Base-by-base conservation (phyloP, 2,888 invertebrate species). In the Frankliniella fusca region DNA sequence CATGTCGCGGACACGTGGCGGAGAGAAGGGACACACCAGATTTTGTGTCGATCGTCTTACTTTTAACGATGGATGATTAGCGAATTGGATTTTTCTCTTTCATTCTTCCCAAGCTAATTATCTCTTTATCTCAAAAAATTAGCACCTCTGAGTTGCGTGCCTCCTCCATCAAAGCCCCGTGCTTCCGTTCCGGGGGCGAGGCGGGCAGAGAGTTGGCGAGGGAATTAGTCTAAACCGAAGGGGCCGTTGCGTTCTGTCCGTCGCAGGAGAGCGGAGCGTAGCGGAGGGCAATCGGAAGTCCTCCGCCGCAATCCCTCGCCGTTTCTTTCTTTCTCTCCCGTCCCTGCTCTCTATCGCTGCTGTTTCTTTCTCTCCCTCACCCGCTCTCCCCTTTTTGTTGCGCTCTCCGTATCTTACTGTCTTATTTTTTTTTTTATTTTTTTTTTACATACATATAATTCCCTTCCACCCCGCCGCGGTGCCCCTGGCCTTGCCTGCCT, bases 151-250 rank as follows among this genome's bases (percentile, higher is more conserved):
- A 38, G 38, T 5, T 38, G 38, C 38, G 38, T 38, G 38, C 12
- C 61, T 2, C 54, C 54, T 54, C 54, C 15, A 9, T 15, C 15
- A 50, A 50, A 11, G 15, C 61, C 15, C 18, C 20, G 11, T 3
- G 61, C 61, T n/a, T n/a, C 61, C 15, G 54, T 38, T 5, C 38
- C n/a, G n/a, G 38, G 38, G 38, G 38, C 38, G 38, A 5, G 38
- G 38, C 38, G 38, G 38, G 38, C 38, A 5, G 38, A 38, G 38
- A n/a, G 23, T 9, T 20, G 61, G 61, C 12, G 61, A 12, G 18
- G 61, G 70, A 70, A 70, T 70, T 70, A 70, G 70, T 70, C 23
- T 9, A 70, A 70, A 70, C 70, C 70, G 61, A 61, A n/a, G 61
- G 61, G 70, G 23, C 23, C 70, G 70, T 11, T 15, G 54, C 54